Conservation (phyloP, 2,888 invertebrate genomes). For the Matsumyia berberina region DNA sequence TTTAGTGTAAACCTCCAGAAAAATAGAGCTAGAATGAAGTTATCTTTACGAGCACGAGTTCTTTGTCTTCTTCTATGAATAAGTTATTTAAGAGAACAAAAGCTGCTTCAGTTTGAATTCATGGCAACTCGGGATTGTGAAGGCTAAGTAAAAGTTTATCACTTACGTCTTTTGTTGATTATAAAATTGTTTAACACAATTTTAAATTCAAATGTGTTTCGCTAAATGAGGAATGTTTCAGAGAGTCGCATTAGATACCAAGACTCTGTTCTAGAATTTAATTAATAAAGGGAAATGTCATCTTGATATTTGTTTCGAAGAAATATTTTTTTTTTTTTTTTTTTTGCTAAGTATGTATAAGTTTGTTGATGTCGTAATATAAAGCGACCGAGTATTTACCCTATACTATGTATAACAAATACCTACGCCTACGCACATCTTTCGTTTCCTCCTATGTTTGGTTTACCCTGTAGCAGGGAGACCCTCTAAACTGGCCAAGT, state of each 20-base stretch:
- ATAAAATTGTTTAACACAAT: constrained; percentile 19
- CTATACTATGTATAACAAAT: too few relatives aligned
- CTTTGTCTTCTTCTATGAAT: constrained; percentile 28
- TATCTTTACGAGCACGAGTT: constrained; percentile 5
- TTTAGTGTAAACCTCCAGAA: not conserved
- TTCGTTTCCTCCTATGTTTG: too few relatives aligned
- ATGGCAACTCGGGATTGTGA: not conserved
- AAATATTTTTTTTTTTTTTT: too few relatives aligned
- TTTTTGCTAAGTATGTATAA: too few relatives aligned
- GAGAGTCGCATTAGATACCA: not conserved
- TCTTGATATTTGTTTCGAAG: too few relatives aligned
- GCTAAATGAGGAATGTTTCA: constrained; percentile 8
- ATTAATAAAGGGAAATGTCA: not conserved
- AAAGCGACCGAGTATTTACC: too few relatives aligned
- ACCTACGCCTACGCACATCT: too few relatives aligned
- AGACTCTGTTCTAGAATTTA: constrained; percentile 3
- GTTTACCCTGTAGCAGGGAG: too few relatives aligned
- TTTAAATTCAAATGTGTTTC: constrained; percentile 6
- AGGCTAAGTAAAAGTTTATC: constrained; percentile 11
- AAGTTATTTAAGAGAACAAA: constrained; percentile 28
- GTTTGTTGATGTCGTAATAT: too few relatives aligned
- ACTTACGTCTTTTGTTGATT: constrained; percentile 7
- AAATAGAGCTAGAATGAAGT: constrained; percentile 7
- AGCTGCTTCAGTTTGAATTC: constrained; percentile 3
- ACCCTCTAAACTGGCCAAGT: too few relatives aligned